These are phyloP conservation scores for Eurytoma californica DNA, from an alignment of 2,888 invertebrate genomes.

Conservation along the genomic window DNA sequence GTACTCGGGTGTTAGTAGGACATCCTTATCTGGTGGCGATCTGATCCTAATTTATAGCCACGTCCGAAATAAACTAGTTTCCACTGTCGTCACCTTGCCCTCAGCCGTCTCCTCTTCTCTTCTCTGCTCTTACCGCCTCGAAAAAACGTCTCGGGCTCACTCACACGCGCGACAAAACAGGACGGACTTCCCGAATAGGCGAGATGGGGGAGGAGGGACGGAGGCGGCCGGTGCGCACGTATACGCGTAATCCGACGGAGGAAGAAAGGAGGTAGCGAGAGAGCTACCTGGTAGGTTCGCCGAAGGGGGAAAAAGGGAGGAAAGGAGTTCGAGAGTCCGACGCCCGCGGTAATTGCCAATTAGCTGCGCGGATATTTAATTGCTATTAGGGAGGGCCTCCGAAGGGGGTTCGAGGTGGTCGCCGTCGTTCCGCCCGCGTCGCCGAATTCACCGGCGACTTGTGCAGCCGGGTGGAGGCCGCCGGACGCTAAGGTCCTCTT, in stretches of 20 bases:
- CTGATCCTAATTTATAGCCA: slow-evolving; percentile 75
- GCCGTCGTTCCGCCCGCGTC: slow-evolving; percentile 12
- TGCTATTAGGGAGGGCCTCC: slow-evolving; percentile 64
- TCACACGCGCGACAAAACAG: slow-evolving; percentile 50
- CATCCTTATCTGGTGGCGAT: slow-evolving; percentile 74
- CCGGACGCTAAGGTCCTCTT: slow-evolving; percentile 59
- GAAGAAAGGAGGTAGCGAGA: slow-evolving; percentile 36
- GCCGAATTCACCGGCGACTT: slow-evolving; percentile 30
- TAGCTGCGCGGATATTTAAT: slow-evolving; percentile 74
- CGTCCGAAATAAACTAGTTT: slow-evolving; percentile 76
- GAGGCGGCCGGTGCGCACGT: not conserved
- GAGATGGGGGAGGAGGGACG: not conserved
- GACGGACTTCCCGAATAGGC: slow-evolving; percentile 40
- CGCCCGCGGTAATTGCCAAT: slow-evolving; percentile 74
- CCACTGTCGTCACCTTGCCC: slow-evolving; percentile 74
- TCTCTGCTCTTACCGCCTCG: slow-evolving; percentile 16
- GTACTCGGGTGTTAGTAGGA: slow-evolving; percentile 74
- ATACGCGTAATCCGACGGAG: slow-evolving; percentile 36
- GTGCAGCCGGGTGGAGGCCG: slow-evolving; percentile 42
- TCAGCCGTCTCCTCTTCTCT: slow-evolving; percentile 38
- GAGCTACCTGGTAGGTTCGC: slow-evolving; percentile 26
- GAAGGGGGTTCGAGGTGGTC: slow-evolving; percentile 25
- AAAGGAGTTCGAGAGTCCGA: slow-evolving; percentile 57
- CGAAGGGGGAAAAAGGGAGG: slow-evolving; percentile 55
- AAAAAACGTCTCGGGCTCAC: slow-evolving; percentile 6